Percentiles rank a stretch among this genome's conserved stretches.
phyloP scores from a whole-genome alignment of 2,888 invertebrate species.

The Callinectes sapidus region DNA sequence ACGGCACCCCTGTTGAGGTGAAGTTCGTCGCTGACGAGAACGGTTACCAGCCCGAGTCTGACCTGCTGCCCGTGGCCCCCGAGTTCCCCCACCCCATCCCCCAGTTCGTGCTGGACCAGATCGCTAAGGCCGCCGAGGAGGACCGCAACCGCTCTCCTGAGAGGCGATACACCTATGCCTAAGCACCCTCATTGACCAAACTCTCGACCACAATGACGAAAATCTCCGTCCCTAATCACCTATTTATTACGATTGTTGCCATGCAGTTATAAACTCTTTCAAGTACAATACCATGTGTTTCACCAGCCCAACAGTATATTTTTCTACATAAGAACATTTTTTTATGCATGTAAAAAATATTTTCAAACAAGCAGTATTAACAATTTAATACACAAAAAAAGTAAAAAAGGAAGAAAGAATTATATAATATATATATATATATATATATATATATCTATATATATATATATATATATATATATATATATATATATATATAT shows the following conservation, averaged over 20 bases:
- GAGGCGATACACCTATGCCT: background rate
- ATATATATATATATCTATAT: too few relatives aligned
- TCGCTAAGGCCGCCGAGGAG: slow-evolving; percentile 54
- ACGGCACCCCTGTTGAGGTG: slow-evolving; percentile 40
- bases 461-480: too few relatives aligned
- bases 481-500: too few relatives aligned
- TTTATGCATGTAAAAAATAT: too few relatives aligned
- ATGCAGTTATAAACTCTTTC: too few relatives aligned
- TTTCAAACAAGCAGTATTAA: too few relatives aligned
- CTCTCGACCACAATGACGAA: background rate
- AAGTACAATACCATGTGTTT: too few relatives aligned
- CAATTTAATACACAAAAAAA: too few relatives aligned
- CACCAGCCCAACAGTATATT: too few relatives aligned
- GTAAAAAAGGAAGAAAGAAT: too few relatives aligned
- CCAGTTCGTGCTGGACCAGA: slow-evolving; percentile 60
- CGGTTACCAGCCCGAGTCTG: slow-evolving; percentile 50
- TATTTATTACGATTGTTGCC: background rate
- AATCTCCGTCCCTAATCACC: background rate
- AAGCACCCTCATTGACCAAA: background rate
- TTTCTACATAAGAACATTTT: too few relatives aligned
- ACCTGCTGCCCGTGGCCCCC: slow-evolving; percentile 51
- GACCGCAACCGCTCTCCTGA: slow-evolving; percentile 6
- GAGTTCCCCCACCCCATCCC: slow-evolving; percentile 60
- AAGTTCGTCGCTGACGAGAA: slow-evolving; percentile 50
- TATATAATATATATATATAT: too few relatives aligned